These are phyloP conservation scores for Coracopsis vasa DNA, from an alignment of 2,113 vertebrate species.

Conservation along the genomic window DNA sequence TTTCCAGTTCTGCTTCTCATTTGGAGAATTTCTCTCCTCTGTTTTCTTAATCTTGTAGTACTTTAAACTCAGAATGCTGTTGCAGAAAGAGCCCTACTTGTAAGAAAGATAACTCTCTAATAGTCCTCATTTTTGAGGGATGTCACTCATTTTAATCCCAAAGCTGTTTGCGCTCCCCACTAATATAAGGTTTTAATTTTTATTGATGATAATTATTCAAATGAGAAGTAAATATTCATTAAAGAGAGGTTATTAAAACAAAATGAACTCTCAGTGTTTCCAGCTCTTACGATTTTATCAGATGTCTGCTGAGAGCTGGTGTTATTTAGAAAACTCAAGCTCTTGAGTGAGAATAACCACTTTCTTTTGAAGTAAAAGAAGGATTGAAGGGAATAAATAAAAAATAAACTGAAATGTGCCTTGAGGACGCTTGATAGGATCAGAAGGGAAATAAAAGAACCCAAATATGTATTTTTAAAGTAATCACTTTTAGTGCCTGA, in stretches of 20 bases:
- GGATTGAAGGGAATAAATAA: conserved; percentile 23
- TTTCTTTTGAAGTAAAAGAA: conserved; percentile 26
- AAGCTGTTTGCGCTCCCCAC: neutral
- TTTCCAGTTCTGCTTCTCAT: neutral
- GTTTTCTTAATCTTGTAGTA: neutral
- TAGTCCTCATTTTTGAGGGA: neutral
- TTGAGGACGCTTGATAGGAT: neutral
- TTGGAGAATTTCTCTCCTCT: neutral
- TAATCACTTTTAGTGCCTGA: neutral
- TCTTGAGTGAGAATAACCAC: neutral
- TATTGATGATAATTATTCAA: conserved; percentile 32
- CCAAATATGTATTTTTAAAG: neutral
- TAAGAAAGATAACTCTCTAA: neutral
- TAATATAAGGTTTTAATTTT: conserved; percentile 26
- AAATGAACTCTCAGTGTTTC: neutral
- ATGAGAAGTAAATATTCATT: conserved; percentile 35
- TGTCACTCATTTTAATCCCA: conserved; percentile 61
- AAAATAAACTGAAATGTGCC: conserved; percentile 31
- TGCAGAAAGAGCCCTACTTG: neutral
- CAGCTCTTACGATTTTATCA: conserved; percentile 13
- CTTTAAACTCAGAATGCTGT: neutral
- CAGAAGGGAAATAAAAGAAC: conserved; percentile 11
- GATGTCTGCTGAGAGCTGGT: neutral
- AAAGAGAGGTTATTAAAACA: conserved; percentile 38
- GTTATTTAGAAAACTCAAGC: conserved; percentile 13